Evolutionary conservation across 2,113 vertebrate genomes (phyloP), one percentile per base, ranked within the genome.

Genomic region (Dasyornis broadbenti): DNA sequence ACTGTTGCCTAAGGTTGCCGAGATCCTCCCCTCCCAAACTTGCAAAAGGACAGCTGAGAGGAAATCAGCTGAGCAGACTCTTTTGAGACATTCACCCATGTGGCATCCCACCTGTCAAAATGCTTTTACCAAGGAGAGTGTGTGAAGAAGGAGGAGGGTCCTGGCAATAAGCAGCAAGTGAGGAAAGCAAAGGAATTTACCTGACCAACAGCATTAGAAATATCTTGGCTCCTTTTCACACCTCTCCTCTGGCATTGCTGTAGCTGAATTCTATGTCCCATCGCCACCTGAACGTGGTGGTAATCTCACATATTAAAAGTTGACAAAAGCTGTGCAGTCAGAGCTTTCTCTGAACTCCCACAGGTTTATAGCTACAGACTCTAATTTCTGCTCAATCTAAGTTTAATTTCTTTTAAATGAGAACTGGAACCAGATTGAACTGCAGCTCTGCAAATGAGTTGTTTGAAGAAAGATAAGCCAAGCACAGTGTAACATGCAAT

Each of bases 401-500:
- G 44, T 91, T 82, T 63, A 77, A 82, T 56, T 60, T 57, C 70
- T 86, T 86, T 92, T 52, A 91, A 92, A 91, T 3, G 2, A 95
- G 75, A 94, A 65, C 35, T 77, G 76, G 22, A 65, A 73, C 10
- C 59, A 35, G 68, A 71, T 19, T 47, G 81, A 82, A 73, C 69
- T 50, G 54, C 88, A 86, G 68, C 81, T 54, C 86, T 90, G 71
- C 37, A 95, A 93, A 90, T 84, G n/a, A 94, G 47, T 88, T 90
- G 57, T 86, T 92, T 91, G 81, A 95, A 96, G 75, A 85, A 83
- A 93, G 92, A 92, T 96, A 95, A 95, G 86, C 75, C 75, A 91
- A 91, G 90, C 57, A 86, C 1, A 0, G 82, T 73, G 82, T 78
- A 95, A 88, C 61, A 26, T 3, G 4, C 77, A 95, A 91, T 92